Percentiles rank a stretch among this genome's conserved stretches.
These are phyloP conservation scores for Scolopax mira DNA, from an alignment of 2,113 vertebrate species.

Conservation along the genomic window DNA sequence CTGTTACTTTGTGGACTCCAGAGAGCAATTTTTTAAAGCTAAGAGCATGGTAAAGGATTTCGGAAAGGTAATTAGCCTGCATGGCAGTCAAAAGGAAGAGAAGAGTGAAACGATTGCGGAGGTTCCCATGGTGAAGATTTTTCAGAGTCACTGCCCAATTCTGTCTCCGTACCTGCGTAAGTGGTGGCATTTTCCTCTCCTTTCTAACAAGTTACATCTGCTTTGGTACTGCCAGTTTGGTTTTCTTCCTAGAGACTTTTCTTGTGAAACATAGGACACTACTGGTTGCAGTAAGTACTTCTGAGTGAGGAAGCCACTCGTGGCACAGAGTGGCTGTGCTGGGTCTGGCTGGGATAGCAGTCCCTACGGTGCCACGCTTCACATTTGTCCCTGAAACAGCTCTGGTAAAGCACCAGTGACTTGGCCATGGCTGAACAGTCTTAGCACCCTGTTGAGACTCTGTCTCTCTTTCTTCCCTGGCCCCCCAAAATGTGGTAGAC, in stretches of 20 bases:
- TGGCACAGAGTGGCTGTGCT: background rate
- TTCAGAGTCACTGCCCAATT: conserved; percentile 26
- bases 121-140: background rate
- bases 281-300: background rate
- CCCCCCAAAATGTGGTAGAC: background rate
- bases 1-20: conserved; percentile 67
- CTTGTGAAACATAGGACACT: background rate
- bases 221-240: background rate
- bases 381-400: background rate
- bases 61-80: conserved; percentile 14
- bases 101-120: background rate
- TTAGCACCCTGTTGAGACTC: background rate
- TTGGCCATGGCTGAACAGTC: background rate
- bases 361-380: rapidly evolving
- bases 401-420: background rate
- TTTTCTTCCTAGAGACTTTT: background rate
- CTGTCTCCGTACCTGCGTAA: conserved; percentile 72
- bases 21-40: conserved; percentile 44
- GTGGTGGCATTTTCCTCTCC: background rate
- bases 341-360: background rate
- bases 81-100: background rate
- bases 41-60: conserved; percentile 26
- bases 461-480: background rate
- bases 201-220: background rate
- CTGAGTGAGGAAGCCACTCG: background rate